Percentiles rank a stretch among this genome's conserved stretches.
Evolutionary conservation across 2,797 vertebrate genomes (phyloP).

Genomic region (Esox masquinongy): DNA sequence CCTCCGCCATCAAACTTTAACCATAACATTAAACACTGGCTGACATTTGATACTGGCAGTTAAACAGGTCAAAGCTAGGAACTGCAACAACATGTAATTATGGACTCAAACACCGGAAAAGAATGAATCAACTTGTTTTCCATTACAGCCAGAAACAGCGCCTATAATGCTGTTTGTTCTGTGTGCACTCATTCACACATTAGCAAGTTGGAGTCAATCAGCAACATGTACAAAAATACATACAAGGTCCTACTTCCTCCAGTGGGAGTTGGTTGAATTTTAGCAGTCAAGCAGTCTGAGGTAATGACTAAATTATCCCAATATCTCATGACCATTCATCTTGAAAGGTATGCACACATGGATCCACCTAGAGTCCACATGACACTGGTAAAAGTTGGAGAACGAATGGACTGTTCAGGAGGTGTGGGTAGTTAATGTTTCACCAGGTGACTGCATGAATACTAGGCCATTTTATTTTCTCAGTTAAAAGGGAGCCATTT

Average conservation of each 20-base stretch:
- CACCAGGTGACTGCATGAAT: neutral
- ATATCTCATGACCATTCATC: neutral
- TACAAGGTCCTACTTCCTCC: neutral
- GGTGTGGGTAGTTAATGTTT: neutral
- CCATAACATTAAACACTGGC: neutral
- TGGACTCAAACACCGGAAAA: neutral
- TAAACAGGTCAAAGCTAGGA: neutral
- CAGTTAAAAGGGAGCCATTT: neutral
- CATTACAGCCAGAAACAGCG: neutral
- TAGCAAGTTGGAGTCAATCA: neutral
- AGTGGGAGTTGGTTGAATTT: neutral
- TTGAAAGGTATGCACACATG: neutral
- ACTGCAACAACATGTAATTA: neutral
- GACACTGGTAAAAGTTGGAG: neutral
- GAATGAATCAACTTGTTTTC: neutral
- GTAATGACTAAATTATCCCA: constrained; percentile 18
- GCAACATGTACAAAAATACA: neutral
- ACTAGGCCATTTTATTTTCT: neutral
- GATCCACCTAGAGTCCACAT: neutral
- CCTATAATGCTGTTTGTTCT: neutral
- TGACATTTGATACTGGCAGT: neutral
- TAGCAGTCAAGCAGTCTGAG: constrained; percentile 2
- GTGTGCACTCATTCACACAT: neutral
- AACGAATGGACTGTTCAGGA: neutral
- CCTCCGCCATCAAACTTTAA: neutral